Percentiles rank a stretch among this genome's conserved stretches.
Conservation (phyloP, 2,888 invertebrate species). For the Labia minor region DNA sequence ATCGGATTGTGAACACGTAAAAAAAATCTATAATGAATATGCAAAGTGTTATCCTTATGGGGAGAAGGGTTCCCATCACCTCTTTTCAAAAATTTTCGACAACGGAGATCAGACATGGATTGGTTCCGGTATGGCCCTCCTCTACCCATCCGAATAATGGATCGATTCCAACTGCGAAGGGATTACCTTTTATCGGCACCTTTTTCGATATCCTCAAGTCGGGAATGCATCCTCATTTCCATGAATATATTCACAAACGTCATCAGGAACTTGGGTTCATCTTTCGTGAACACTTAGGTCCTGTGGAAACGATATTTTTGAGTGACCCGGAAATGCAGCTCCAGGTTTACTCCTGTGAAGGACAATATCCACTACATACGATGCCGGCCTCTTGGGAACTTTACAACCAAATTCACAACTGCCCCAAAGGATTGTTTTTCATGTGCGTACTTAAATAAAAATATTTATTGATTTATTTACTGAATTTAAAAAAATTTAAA, state of each 20-base stretch:
- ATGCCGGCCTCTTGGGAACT: slow-evolving; percentile 75
- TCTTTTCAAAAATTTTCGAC: no score
- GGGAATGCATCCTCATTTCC: slow-evolving; percentile 51
- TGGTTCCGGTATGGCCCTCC: no score
- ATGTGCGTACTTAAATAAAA: slow-evolving; percentile 48
- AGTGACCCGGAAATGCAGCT: slow-evolving; percentile 67
- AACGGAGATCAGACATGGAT: no score
- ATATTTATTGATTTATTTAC: no score
- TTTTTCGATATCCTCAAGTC: slow-evolving; percentile 39
- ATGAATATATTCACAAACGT: slow-evolving; percentile 61
- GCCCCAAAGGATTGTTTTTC: slow-evolving; percentile 74
- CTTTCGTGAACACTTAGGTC: slow-evolving; percentile 65
- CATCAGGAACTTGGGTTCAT: slow-evolving; percentile 68
- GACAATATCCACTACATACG: slow-evolving; percentile 68
- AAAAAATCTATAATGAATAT: no score
- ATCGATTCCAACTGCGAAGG: slow-evolving; percentile 36
- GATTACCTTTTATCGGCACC: slow-evolving; percentile 41
- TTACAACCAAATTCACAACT: slow-evolving; percentile 64
- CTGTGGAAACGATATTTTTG: slow-evolving; percentile 62
- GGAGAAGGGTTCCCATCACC: no score
- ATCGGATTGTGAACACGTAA: no score
- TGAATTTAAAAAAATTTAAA: no score
- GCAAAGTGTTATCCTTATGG: no score
- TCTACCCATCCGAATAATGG: no score
- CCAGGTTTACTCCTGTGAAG: slow-evolving; percentile 64